Base-by-base conservation (phyloP, 1,140 invertebrate genomes). In the Bombus polaris region DNA sequence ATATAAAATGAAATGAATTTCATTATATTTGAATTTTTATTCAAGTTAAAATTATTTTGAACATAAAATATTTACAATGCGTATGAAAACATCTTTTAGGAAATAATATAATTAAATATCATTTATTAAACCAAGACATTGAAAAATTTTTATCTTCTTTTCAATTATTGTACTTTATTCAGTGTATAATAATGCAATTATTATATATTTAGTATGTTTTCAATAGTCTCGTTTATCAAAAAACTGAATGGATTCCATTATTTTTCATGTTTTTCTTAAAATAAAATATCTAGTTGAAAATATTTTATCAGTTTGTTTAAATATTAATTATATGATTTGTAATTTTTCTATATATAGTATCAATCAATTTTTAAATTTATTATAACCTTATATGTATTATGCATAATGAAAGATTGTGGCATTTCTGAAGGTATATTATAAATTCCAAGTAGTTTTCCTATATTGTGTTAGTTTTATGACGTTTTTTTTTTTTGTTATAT, bases 341-440 rank as follows among this genome's bases (percentile, higher is more conserved):
- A 35, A 78, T 53, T 81, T 85, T 78, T 71, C 25, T 78, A 79
- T 71, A 62, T 28, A 66, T 47, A 66, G 65, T 83, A 87, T 81
- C 84, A 86, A 86, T 76, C 75, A 78, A 39, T 59, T 65, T 28
- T 37, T 68, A 83, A 70, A 85, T 35, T 75, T 42, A 68, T 66
- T 62, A 44, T 75, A 53, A 2, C 22, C 28, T 35, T 73, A 25
- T 35, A 62, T 66, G 10, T 66, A 47, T 25, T 59, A 37, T 2
- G 25, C 37, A n/a, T 35, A 75, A 57, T 73, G 35, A 66, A 32
- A 73, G 32, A 65, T 53, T 44, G 42, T 44, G 32, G n/a, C 59
- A 62, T 66, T 53, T 76, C 3, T 76, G 13, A 0, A 72, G 32
- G 5, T 75, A 37, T 35, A 71, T 71, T 15, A 59, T 32, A 44